phyloP scores from a whole-genome alignment of 2,797 vertebrate genomes.

The Cyprinella venusta region DNA sequence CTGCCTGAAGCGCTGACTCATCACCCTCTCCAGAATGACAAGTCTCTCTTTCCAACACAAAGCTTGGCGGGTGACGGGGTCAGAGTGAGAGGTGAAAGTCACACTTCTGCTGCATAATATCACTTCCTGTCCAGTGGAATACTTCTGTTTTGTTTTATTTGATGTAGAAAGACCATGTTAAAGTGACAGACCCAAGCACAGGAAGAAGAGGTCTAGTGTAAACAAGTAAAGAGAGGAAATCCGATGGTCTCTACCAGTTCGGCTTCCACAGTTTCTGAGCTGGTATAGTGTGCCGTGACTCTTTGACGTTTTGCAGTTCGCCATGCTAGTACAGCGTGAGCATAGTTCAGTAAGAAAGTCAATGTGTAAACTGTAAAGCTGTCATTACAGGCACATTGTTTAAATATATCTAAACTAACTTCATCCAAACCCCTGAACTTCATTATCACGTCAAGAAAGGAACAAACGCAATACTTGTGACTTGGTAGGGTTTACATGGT shows the following conservation, averaged over 20 bases:
- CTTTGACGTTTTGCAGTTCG: neutral
- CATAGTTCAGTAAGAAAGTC: slow-evolving; percentile 20
- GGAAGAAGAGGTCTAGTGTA: slow-evolving; percentile 20
- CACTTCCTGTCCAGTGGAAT: slow-evolving; percentile 15
- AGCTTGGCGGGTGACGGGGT: neutral
- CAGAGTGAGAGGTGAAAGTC: slow-evolving; percentile 11
- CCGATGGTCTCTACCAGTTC: neutral
- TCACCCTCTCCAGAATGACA: slow-evolving; percentile 36
- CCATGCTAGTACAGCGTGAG: neutral
- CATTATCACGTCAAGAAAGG: neutral
- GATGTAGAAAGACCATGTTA: neutral
- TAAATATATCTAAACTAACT: neutral
- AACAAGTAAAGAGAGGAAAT: slow-evolving; percentile 34
- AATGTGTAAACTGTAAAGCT: slow-evolving; percentile 24
- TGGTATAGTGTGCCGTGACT: neutral
- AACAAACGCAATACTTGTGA: neutral
- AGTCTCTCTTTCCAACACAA: slow-evolving; percentile 40
- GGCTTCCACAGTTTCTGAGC: slow-evolving; percentile 10
- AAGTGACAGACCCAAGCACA: slow-evolving; percentile 7
- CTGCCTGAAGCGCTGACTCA: slow-evolving; percentile 41
- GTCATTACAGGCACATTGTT: neutral
- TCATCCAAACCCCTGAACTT: neutral
- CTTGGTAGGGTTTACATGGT: neutral
- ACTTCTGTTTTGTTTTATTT: slow-evolving; percentile 6
- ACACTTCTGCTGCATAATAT: slow-evolving; percentile 27